phyloP scores from a whole-genome alignment of 53 echinoderm and acorn worm species.

The Actinopyga echinites region DNA sequence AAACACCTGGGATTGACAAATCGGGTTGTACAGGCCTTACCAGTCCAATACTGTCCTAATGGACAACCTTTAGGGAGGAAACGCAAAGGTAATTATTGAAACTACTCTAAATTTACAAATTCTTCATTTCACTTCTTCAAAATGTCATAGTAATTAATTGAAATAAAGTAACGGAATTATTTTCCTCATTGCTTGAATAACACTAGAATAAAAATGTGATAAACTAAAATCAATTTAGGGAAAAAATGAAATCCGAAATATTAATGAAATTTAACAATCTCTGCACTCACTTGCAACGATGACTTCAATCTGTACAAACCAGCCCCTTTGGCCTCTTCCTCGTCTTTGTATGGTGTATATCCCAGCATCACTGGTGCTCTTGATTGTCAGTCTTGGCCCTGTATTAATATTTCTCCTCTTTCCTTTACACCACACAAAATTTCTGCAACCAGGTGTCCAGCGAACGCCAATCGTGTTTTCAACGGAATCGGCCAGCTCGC shows the following conservation, averaged over 20 bases:
- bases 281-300: not conserved
- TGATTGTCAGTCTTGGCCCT: not conserved
- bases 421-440: slow-evolving; percentile 5
- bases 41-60: too few species aligned
- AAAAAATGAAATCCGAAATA: too few species aligned
- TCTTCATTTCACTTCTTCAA: too few species aligned
- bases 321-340: not conserved
- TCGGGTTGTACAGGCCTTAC: not conserved
- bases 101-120: too few species aligned
- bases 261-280: not conserved
- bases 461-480: not conserved
- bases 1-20: not conserved
- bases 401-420: slow-evolving; percentile 12
- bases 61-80: too few species aligned
- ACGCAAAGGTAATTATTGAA: too few species aligned
- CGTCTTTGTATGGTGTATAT: slow-evolving; percentile 6
- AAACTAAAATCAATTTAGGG: too few species aligned
- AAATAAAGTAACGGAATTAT: too few species aligned
- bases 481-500: too few species aligned
- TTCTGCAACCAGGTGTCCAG: not conserved
- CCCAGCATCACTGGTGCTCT: not conserved
- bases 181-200: too few species aligned
- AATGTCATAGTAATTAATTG: too few species aligned
- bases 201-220: too few species aligned
- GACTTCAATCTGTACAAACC: not conserved